These are phyloP conservation scores for Chaitophorus viminalis DNA, from an alignment of 2,888 invertebrate species.

Conservation along the genomic window DNA sequence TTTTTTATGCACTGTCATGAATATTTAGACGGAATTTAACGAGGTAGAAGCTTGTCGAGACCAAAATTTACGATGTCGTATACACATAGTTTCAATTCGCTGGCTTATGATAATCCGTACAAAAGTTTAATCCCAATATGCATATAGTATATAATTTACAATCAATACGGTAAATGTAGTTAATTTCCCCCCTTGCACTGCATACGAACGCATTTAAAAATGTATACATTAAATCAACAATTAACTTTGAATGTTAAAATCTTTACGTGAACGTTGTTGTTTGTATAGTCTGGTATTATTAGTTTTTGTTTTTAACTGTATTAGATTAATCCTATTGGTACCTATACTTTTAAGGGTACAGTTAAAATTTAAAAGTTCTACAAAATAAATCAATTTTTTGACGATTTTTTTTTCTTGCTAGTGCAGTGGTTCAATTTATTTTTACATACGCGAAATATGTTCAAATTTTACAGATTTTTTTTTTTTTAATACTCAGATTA, in stretches of 20 bases:
- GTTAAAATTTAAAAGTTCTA: background rate
- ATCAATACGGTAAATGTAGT: background rate
- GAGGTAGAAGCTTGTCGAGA: conserved; percentile 15
- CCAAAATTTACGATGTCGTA: conserved; percentile 35
- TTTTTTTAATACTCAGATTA: no score
- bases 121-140: conserved; percentile 3
- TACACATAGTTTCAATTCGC: conserved; percentile 15
- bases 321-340: background rate
- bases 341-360: background rate
- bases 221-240: background rate
- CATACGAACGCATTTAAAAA: background rate
- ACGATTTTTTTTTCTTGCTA: no score
- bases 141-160: background rate
- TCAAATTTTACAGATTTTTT: no score
- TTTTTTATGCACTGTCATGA: conserved; percentile 33
- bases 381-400: background rate
- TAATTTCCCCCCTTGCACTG: background rate
- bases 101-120: conserved; percentile 15
- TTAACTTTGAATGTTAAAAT: conserved; percentile 6
- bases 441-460: no score
- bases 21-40: conserved; percentile 48
- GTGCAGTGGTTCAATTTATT: no score
- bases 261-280: background rate
- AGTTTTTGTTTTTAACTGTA: background rate
- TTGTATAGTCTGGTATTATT: background rate